Evolutionary conservation across 2,797 vertebrate species (phyloP).

Genomic region (Garrulus glandarius): DNA sequence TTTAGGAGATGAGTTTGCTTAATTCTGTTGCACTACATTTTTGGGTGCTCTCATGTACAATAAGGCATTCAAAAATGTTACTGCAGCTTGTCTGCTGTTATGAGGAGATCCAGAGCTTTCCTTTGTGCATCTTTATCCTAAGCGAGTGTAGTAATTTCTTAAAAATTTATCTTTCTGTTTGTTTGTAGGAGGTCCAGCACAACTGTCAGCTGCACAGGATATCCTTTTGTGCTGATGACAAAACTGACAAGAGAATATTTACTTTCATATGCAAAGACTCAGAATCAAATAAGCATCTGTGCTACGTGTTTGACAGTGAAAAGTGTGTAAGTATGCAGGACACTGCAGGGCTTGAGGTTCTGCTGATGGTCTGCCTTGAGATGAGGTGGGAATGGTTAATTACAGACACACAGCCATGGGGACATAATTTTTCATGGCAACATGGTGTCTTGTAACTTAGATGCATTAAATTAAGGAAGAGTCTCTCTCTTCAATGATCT

Average conservation of each 20-base stretch:
- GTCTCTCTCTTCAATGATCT: not conserved
- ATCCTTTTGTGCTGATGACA: slow-evolving; percentile 98
- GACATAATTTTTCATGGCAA: not conserved
- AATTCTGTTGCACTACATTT: not conserved
- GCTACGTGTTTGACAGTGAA: slow-evolving; percentile 98
- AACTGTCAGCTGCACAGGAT: slow-evolving; percentile 98
- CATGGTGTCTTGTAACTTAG: not conserved
- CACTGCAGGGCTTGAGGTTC: not conserved
- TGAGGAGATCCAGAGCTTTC: not conserved
- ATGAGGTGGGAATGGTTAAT: not conserved
- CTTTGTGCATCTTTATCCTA: not conserved
- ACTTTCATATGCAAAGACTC: slow-evolving; percentile 99
- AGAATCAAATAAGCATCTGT: slow-evolving; percentile 96
- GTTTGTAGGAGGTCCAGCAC: slow-evolving; percentile 89
- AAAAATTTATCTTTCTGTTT: not conserved
- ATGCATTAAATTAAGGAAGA: not conserved
- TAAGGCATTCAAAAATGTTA: not conserved
- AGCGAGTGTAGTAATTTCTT: not conserved
- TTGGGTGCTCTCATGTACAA: rapidly evolving
- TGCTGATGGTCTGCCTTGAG: not conserved
- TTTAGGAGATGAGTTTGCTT: not conserved
- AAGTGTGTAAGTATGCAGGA: slow-evolving; percentile 91
- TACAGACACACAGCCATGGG: not conserved
- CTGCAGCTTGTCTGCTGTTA: not conserved
- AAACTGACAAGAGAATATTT: slow-evolving; percentile 98